phyloP scores from a whole-genome alignment of 2,888 invertebrate genomes.

The Machimus rusticus region DNA sequence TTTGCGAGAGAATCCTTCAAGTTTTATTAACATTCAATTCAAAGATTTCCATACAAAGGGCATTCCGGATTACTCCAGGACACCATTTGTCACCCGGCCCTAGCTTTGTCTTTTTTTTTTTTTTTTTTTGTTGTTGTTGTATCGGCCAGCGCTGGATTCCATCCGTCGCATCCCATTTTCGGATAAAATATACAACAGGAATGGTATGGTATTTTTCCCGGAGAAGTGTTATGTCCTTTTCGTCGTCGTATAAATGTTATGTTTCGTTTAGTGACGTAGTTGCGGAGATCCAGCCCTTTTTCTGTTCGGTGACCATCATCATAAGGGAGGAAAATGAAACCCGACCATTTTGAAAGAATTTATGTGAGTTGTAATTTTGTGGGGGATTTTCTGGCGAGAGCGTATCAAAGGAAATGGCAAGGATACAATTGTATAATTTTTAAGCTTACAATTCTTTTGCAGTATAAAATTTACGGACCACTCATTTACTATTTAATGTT shows the following conservation, averaged over 20 bases:
- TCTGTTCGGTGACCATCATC: constrained; percentile 39
- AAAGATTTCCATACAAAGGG: constrained; percentile 40
- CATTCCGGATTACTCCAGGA: constrained; percentile 26
- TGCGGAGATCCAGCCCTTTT: constrained; percentile 42
- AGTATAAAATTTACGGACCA: neutral
- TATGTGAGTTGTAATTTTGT: constrained; percentile 37
- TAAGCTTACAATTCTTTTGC: neutral
- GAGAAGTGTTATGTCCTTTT: constrained; percentile 37
- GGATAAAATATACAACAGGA: constrained; percentile 38
- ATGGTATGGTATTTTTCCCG: constrained; percentile 23
- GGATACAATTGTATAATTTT: constrained; percentile 29
- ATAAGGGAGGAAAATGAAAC: constrained; percentile 33
- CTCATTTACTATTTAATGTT: neutral
- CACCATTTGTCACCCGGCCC: constrained; percentile 35
- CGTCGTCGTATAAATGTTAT: constrained; percentile 30
- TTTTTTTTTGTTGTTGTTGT: neutral
- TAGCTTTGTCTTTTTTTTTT: neutral
- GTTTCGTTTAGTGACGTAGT: constrained; percentile 37
- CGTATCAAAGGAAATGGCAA: neutral
- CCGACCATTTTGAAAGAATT: constrained; percentile 35
- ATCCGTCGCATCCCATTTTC: constrained; percentile 33
- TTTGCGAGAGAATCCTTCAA: constrained; percentile 29
- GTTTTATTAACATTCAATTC: constrained; percentile 39
- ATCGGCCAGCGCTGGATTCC: neutral
- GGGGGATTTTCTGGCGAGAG: constrained; percentile 26